Conservation (phyloP, 2,113 vertebrate genomes). For the Helogale parvula region DNA sequence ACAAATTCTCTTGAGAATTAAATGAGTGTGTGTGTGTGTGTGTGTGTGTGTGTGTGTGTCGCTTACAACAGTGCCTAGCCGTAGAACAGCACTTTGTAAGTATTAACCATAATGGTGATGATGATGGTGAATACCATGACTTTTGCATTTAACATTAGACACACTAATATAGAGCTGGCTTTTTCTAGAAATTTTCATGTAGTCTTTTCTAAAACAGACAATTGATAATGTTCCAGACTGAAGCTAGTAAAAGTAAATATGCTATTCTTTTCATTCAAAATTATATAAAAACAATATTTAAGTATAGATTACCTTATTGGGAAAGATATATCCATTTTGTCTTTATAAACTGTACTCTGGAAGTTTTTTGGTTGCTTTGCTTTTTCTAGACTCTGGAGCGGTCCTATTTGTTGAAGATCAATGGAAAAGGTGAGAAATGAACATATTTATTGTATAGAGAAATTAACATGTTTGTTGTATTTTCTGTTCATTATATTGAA, state of each 20-base stretch:
- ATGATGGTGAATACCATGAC: neutral
- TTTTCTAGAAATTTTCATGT: neutral
- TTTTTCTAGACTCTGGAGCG: constrained; percentile 93
- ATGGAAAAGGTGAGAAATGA: constrained; percentile 92
- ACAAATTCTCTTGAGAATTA: constrained; percentile 13
- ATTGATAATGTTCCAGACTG: neutral
- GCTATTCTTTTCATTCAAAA: constrained; percentile 51
- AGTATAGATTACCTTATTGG: constrained; percentile 43
- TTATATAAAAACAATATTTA: constrained; percentile 42
- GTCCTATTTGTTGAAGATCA: constrained; percentile 96
- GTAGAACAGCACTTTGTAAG: neutral
- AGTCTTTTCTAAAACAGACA: neutral
- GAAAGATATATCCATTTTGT: neutral
- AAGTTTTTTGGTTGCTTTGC: constrained; percentile 32
- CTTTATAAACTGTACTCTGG: constrained; percentile 45
- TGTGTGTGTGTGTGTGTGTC: neutral
- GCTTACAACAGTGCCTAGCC: neutral
- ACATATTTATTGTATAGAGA: constrained; percentile 53
- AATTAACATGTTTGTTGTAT: neutral
- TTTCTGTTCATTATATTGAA: constrained; percentile 38
- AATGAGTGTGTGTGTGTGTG: neutral
- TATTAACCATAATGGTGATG: neutral
- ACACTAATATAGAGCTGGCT: neutral
- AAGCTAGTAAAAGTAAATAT: constrained; percentile 38
- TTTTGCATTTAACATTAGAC: neutral